A percentile compares a stretch with the other conserved stretches of the same genome.
Conservation (phyloP, 2,888 invertebrate genomes). For the Matsumyia berberina region DNA sequence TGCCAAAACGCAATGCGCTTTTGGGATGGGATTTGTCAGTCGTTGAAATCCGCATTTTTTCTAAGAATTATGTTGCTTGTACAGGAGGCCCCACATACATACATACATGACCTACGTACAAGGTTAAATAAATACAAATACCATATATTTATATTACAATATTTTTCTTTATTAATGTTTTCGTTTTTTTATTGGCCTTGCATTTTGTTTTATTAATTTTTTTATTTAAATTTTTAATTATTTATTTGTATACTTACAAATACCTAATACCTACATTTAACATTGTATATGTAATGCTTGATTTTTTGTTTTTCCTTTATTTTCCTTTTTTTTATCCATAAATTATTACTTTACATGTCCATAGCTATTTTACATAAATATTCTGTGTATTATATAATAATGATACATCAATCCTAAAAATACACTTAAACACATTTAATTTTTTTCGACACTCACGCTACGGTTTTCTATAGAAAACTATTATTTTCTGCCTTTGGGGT, state of each 20-base stretch:
- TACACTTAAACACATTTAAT: conserved; percentile 54
- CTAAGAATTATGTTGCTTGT: no score
- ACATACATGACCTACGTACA: no score
- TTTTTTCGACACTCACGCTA: conserved; percentile 37
- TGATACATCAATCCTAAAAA: conserved; percentile 59
- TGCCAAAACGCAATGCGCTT: no score
- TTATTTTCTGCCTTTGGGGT: conserved; percentile 1
- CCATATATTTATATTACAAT: conserved; percentile 65
- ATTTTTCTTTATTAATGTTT: conserved; percentile 64
- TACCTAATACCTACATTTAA: conserved; percentile 71
- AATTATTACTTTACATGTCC: conserved; percentile 62
- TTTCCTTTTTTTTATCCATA: conserved; percentile 42
- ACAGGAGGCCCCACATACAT: no score
- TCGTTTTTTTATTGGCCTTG: conserved; percentile 70
- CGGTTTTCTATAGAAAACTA: conserved; percentile 28
- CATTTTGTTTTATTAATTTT: conserved; percentile 46
- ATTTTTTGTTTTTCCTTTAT: conserved; percentile 37
- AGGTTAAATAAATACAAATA: not conserved
- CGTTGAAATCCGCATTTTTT: no score
- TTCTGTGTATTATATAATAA: conserved; percentile 31
- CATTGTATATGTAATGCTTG: conserved; percentile 44
- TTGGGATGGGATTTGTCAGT: no score
- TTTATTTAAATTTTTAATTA: conserved; percentile 52
- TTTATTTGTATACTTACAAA: conserved; percentile 71
- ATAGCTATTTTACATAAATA: conserved; percentile 63